A percentile compares a stretch with the other conserved stretches of the same genome.
Evolutionary conservation across 2,113 vertebrate species (phyloP).

Genomic region (Numida meleagris): DNA sequence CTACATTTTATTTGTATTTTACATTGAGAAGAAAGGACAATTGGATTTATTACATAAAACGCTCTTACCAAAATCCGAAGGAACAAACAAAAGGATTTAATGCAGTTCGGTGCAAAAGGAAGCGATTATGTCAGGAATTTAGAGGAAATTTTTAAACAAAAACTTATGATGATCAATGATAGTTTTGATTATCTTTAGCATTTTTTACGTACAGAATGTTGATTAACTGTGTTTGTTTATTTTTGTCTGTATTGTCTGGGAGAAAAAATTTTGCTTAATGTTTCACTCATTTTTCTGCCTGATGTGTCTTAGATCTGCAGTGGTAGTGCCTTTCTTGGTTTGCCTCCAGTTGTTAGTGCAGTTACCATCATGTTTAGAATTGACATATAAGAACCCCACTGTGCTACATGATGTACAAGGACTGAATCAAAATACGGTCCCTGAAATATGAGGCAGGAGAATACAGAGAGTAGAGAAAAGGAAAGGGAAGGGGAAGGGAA

Average conservation of each 20-base stretch:
- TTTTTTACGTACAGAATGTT: neutral
- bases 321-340: neutral
- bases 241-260: fast-evolving
- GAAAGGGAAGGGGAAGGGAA: neutral
- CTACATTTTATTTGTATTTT: neutral
- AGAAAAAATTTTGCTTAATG: neutral
- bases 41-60: neutral
- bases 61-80: neutral
- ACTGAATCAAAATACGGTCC: neutral
- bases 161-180: neutral
- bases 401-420: neutral
- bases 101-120: neutral
- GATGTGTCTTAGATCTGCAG: neutral
- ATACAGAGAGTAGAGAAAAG: neutral
- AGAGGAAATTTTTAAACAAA: neutral
- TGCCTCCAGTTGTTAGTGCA: neutral
- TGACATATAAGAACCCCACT: neutral
- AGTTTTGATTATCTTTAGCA: neutral
- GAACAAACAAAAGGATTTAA: fast-evolving
- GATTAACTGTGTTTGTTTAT: neutral
- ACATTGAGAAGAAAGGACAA: neutral
- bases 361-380: neutral
- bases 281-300: neutral
- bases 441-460: neutral
- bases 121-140: neutral